These are phyloP conservation scores for Pollenia angustigena DNA, from an alignment of 2,888 invertebrate species.

Conservation along the genomic window DNA sequence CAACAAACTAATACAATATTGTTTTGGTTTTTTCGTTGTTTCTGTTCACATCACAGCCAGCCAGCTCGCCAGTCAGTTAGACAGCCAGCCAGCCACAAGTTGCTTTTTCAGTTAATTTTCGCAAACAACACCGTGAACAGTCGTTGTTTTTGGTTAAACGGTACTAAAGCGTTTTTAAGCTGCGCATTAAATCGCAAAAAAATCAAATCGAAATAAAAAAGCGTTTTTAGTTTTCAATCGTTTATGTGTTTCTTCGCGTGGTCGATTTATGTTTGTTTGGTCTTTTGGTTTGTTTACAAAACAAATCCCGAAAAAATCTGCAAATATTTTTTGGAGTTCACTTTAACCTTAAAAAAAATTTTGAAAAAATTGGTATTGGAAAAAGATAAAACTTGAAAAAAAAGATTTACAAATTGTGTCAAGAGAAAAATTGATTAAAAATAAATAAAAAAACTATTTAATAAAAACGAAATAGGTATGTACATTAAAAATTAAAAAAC, in stretches of 20 bases:
- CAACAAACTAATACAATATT: conserved; percentile 64
- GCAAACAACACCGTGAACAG: conserved; percentile 61
- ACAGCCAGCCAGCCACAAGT: conserved; percentile 69
- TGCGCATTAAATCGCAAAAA: conserved; percentile 59
- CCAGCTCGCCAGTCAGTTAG: conserved; percentile 34
- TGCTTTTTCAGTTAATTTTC: conserved; percentile 67
- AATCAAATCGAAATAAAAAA: conserved; percentile 31
- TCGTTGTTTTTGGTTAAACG: conserved; percentile 61
- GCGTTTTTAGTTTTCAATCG: neutral
- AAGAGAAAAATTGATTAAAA: neutral
- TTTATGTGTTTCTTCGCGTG: neutral
- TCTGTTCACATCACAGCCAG: conserved; percentile 52
- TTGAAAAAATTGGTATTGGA: too few relatives aligned
- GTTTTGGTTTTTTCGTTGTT: conserved; percentile 33
- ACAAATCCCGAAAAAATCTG: neutral
- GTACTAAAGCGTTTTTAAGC: conserved; percentile 68
- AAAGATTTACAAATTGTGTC: neutral
- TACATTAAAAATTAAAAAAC: neutral
- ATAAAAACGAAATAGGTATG: neutral
- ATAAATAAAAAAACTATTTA: neutral
- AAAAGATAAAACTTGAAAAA: too few relatives aligned
- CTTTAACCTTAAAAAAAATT: too few relatives aligned
- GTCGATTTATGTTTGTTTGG: conserved; percentile 10
- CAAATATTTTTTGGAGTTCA: too few relatives aligned
- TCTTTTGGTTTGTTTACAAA: conserved; percentile 3